Evolutionary conservation across 2,797 vertebrate genomes (phyloP).

Genomic region (Neosilurus mollespiculum): DNA sequence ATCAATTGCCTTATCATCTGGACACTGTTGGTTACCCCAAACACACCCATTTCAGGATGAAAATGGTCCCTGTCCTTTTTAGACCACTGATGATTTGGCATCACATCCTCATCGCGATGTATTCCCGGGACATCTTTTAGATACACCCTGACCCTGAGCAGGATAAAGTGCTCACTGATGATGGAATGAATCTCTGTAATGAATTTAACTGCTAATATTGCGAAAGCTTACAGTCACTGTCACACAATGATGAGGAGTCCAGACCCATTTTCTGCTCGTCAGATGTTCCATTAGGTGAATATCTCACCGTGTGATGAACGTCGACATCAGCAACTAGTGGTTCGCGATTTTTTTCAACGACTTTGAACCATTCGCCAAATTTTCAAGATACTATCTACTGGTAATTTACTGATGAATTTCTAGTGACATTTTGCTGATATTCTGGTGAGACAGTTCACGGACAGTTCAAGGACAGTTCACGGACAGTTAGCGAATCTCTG

Average conservation of each 20-base stretch:
- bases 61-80: neutral
- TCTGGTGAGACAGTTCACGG: no score
- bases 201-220: neutral
- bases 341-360: no score
- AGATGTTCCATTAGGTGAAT: no score
- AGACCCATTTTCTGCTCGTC: neutral
- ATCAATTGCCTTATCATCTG: no score
- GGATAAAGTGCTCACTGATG: neutral
- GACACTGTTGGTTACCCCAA: neutral
- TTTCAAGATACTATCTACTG: no score
- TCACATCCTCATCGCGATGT: neutral
- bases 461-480: no score
- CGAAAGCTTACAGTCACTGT: neutral
- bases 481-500: no score
- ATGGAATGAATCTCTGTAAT: neutral
- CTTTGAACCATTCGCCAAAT: no score
- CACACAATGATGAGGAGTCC: neutral
- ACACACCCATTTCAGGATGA: neutral
- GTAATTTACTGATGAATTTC: no score
- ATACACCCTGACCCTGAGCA: neutral
- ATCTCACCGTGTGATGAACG: no score
- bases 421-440: no score
- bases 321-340: no score
- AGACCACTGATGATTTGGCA: neutral
- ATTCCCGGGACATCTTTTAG: neutral